Evolutionary conservation across 2,888 invertebrate species (phyloP).

Genomic region (Phyllotreta cruciferae): DNA sequence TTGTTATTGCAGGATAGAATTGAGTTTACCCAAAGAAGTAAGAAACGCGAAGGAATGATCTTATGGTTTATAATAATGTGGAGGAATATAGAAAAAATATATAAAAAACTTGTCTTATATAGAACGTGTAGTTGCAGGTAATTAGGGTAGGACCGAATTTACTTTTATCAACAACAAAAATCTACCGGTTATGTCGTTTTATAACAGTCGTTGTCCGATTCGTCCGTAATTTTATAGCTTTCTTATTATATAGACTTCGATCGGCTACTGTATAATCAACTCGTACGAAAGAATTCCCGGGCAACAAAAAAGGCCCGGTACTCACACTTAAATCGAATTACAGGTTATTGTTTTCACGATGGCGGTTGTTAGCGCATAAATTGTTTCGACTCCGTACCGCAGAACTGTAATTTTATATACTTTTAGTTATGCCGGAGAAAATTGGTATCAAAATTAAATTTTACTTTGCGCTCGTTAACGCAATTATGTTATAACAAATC

Average conservation of each 20-base stretch:
- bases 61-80: conserved; percentile 2
- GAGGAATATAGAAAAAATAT: not conserved
- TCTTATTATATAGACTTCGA: conserved; percentile 25
- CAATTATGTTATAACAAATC: not conserved
- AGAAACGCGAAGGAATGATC: not conserved
- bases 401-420: conserved; percentile 15
- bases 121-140: too few species aligned
- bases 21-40: conserved; percentile 12
- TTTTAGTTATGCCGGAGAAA: conserved; percentile 9
- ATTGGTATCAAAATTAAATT: conserved; percentile 12
- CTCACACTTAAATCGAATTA: conserved; percentile 19
- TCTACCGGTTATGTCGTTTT: conserved; percentile 29
- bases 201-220: conserved; percentile 31
- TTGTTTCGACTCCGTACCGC: conserved; percentile 9
- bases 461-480: conserved; percentile 7
- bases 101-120: too few species aligned
- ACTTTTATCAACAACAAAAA: conserved; percentile 35
- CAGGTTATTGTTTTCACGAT: conserved; percentile 18
- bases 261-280: conserved; percentile 21
- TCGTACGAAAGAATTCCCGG: conserved; percentile 14
- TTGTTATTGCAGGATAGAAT: conserved; percentile 1
- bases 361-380: conserved; percentile 11
- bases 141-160: conserved; percentile 17
- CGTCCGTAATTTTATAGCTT: conserved; percentile 25
- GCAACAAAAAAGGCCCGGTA: conserved; percentile 15